Base-by-base conservation (phyloP, 2,888 invertebrate genomes). In the Eupithecia dodoneata region DNA sequence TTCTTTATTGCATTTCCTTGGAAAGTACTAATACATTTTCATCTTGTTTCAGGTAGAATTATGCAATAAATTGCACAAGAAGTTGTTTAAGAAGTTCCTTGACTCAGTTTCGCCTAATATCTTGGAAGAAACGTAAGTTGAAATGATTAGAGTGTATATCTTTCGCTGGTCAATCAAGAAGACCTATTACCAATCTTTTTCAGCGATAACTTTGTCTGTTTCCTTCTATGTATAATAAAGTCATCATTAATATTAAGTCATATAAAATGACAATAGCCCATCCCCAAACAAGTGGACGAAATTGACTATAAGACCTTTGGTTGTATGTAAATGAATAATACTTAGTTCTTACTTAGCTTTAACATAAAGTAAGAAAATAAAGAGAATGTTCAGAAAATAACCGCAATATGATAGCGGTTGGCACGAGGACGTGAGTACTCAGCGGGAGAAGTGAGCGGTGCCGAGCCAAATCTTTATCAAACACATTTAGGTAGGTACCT, bases 41-140 rank as follows among this genome's bases (percentile, higher is more conserved):
- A 92, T 95, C 86, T 95, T 95, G 95, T 94, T 95, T 85, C 95
- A 95, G 95, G 95, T 95, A 95, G 95, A 94, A 94, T 95, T 94
- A 95, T 94, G 93, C 94, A 94, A 94, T 94, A 92, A 94, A 91
- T 92, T 92, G 91, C 92, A 90, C 91, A 85, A 94, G 94, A 93
- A 92, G 89, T 92, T 92, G 83, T 92, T 91, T 92, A 85, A 94
- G 94, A 93, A 92, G 89, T 92, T 92, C 83, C 91, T 91, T 92
- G 89, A 92, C 84, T 90, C 86, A 83, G 88, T 90, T 87, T 86
- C 84, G 83, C 85, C 83, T 85, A 86, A 87, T 88, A 86, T 90
- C 88, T 86, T 87, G 89, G 91, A 89, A 86, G 91, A 90, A 90
- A 93, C 85, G 94, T 94, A 94, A 94, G 94, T 94, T 91, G 85